Evolutionary conservation across 1,140 invertebrate species (phyloP), one percentile per base, ranked within the genome.

Genomic region (Dryas iulia): DNA sequence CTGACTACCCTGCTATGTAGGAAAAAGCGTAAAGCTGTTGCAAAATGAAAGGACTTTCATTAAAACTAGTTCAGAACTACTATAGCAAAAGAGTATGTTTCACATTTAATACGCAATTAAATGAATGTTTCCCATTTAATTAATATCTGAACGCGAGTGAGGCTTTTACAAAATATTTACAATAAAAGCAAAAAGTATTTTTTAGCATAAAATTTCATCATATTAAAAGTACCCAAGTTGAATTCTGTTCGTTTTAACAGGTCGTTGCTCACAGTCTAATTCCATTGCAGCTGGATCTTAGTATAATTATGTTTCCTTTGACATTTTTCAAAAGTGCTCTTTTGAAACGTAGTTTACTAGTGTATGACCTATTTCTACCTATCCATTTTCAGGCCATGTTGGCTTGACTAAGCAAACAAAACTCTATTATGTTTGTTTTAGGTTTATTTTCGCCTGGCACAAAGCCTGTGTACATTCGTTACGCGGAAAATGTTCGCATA

Each of bases 281-380:
- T 23, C 24, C 57, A 33, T 28, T 35, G 47, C 66, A 56, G 39
- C 30, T 31, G 25, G n/a, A 61, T 61, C 52, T 68, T 56, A 61
- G 66, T 69, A 62, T 64, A 69, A 69, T 69, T 69, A 64, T 47
- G 67, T 69, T 64, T 12, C 61, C 61, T 69, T 69, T 69, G 67
- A 69, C 60, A 69, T 39, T 63, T 64, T 69, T 66, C 23, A 59
- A 66, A 71, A 60, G 52, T 60, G 31, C 54, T 33, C 69, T 61
- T 71, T 71, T 62, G 23, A 71, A 66, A 59, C 57, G 59, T 56
- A 68, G 58, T 68, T 68, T 54, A 39, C 47, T 61, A 35, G 58
- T 63, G 21, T 66, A 54, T 69, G 67, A 69, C 67, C 67, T 69
- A 69, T 63, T 69, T 69, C 52, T 61, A 59, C 67, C 61, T 69